Evolutionary conservation across 2,113 vertebrate genomes (phyloP).

Genomic region (Platycercus adscitus): DNA sequence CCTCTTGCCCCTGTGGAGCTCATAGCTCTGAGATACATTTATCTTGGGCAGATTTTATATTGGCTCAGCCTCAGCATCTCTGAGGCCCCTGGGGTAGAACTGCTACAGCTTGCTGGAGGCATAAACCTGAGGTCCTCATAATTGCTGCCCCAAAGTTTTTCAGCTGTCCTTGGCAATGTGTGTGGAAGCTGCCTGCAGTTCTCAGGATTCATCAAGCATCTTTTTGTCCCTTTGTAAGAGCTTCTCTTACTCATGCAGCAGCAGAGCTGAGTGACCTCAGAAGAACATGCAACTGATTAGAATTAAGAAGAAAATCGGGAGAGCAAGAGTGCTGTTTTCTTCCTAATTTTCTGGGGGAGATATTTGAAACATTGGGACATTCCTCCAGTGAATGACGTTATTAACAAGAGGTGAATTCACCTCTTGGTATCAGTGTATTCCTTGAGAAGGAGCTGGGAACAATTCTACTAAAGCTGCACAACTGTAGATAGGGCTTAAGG

Average conservation of each 20-base stretch:
- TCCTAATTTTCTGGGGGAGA: not conserved
- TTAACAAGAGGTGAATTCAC: not conserved
- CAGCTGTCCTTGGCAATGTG: not conserved
- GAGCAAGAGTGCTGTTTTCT: not conserved
- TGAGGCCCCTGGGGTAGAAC: not conserved
- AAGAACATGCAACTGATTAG: fast-evolving
- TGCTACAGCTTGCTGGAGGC: not conserved
- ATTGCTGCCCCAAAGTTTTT: not conserved
- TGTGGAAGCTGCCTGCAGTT: not conserved
- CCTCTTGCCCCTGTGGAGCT: not conserved
- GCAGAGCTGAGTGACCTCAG: not conserved
- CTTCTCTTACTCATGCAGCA: not conserved
- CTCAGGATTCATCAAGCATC: not conserved
- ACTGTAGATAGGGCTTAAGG: not conserved
- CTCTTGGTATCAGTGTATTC: fast-evolving
- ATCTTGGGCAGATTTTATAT: not conserved
- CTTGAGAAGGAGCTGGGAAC: not conserved
- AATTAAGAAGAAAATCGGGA: not conserved
- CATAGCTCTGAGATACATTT: not conserved
- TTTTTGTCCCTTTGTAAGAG: not conserved
- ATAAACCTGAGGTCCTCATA: not conserved
- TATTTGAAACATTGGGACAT: not conserved
- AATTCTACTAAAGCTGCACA: not conserved
- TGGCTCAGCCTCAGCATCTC: not conserved
- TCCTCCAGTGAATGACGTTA: not conserved